These are phyloP conservation scores for Elgonia sp. DNA, from an alignment of 2,888 invertebrate species.

Conservation along the genomic window DNA sequence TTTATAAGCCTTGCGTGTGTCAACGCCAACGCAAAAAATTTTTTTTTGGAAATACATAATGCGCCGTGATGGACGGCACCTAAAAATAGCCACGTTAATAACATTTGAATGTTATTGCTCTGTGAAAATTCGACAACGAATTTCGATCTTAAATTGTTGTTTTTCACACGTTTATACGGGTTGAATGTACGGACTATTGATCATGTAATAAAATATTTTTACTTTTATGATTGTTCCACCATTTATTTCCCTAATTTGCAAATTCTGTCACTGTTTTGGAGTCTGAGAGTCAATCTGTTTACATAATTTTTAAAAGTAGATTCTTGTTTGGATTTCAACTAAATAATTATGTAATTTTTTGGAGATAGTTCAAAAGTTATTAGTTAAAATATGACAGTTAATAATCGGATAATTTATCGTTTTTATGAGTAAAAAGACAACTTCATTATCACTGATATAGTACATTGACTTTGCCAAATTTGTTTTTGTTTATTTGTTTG, in stretches of 20 bases:
- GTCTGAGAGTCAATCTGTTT: too few species aligned
- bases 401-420: background rate
- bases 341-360: constrained; percentile 45
- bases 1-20: constrained; percentile 57
- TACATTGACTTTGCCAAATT: background rate
- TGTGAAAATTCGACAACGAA: constrained; percentile 16
- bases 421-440: too few species aligned
- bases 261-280: constrained; percentile 28
- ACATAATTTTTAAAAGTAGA: too few species aligned
- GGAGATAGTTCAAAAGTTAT: constrained; percentile 48
- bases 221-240: constrained; percentile 65
- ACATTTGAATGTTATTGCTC: constrained; percentile 20
- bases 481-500: too few species aligned
- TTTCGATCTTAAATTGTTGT: constrained; percentile 14
- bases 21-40: constrained; percentile 59
- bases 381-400: constrained; percentile 39
- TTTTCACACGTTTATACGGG: constrained; percentile 70
- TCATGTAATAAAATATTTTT: constrained; percentile 72
- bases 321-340: background rate
- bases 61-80: background rate
- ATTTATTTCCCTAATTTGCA: constrained; percentile 46
- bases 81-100: constrained; percentile 13
- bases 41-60: constrained; percentile 35
- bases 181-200: constrained; percentile 68
- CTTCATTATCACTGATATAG: background rate